Conservation (phyloP, 2,797 vertebrate species). For the Tenualosa ilisha region DNA sequence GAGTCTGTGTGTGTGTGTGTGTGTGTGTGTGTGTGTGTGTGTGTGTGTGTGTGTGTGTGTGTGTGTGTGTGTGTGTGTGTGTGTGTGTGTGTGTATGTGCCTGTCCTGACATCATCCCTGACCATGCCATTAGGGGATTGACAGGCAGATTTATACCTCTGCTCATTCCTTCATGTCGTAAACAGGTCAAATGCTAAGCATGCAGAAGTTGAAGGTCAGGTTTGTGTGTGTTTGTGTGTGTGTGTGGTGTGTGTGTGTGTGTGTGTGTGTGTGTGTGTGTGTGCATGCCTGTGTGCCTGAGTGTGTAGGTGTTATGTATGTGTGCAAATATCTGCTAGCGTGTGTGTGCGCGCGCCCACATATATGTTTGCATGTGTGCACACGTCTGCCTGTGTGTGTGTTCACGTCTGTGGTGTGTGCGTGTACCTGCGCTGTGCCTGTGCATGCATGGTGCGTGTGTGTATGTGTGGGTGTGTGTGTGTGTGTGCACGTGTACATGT, state of each 20-base stretch:
- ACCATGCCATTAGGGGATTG: too few relatives aligned
- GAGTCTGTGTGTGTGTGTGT: background rate
- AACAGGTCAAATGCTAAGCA: constrained; percentile 1
- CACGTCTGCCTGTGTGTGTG: background rate
- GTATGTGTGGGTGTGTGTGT: background rate
- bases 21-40: background rate
- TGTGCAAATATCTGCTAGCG: background rate
- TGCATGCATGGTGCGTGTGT: background rate
- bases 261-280: background rate
- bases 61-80: too few relatives aligned
- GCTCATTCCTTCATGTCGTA: too few relatives aligned
- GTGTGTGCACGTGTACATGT: background rate
- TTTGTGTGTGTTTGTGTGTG: background rate
- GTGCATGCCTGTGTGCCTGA: background rate
- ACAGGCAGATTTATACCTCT: too few relatives aligned
- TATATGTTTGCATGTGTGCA: background rate
- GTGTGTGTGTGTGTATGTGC: background rate
- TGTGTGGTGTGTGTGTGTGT: background rate
- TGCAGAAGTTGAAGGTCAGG: constrained; percentile 5
- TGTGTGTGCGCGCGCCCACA: background rate
- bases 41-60: too few relatives aligned
- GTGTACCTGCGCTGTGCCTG: too few relatives aligned
- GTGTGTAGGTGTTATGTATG: background rate
- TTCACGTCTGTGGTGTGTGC: background rate
- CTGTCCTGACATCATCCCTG: background rate